Evolutionary conservation across 2,113 vertebrate species (phyloP).

Genomic region (Anolis carolinensis): DNA sequence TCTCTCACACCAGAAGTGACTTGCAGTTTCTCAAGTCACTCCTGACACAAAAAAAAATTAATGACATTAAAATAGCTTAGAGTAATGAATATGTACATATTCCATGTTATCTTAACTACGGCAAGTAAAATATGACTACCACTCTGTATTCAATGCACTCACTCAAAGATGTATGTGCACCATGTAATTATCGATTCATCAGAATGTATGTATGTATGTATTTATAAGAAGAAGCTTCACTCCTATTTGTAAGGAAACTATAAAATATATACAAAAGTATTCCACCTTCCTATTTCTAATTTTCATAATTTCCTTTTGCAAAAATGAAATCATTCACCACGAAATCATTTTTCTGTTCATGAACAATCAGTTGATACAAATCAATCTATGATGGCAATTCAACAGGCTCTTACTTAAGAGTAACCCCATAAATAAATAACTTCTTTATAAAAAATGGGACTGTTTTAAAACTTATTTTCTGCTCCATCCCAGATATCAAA

Average conservation of each 20-base stretch:
- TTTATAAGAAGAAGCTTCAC: conserved; percentile 46
- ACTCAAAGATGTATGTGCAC: conserved; percentile 37
- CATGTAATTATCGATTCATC: conserved; percentile 57
- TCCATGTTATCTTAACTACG: conserved; percentile 21
- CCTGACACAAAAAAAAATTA: too few species aligned
- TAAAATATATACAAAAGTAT: conserved; percentile 37
- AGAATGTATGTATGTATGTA: conserved; percentile 11
- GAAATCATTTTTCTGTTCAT: not conserved
- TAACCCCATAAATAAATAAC: not conserved
- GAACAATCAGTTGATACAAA: not conserved
- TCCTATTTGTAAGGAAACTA: conserved; percentile 45
- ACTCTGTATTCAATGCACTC: conserved; percentile 32
- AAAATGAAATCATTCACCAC: not conserved
- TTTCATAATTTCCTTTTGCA: conserved; percentile 19
- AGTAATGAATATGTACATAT: conserved; percentile 4
- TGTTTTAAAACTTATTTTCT: not conserved
- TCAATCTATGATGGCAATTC: too few species aligned
- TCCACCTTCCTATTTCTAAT: conserved; percentile 9
- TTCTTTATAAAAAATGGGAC: not conserved
- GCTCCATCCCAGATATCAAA: too few species aligned
- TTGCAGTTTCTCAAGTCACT: too few species aligned
- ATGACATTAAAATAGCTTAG: conserved; percentile 43
- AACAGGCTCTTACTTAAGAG: not conserved
- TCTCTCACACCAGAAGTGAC: too few species aligned
- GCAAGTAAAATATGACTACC: conserved; percentile 46